phyloP scores from a whole-genome alignment of 1,140 invertebrate genomes.

The Chironomus striatipennis region DNA sequence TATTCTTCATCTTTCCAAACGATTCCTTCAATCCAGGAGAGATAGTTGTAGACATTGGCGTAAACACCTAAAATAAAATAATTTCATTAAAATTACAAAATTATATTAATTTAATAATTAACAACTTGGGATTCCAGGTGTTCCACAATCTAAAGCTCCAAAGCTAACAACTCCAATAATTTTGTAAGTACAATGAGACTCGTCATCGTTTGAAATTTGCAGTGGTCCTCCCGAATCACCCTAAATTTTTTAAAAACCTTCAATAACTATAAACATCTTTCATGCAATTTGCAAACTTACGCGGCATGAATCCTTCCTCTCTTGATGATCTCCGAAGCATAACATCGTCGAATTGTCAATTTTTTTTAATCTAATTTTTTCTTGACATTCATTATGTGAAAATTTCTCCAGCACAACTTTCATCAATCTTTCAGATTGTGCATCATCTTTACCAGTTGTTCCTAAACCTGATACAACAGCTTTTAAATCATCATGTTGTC shows the following conservation, averaged over 20 bases:
- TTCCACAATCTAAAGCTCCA: slow-evolving; percentile 30
- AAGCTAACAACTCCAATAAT: slow-evolving; percentile 34
- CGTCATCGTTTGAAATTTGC: slow-evolving; percentile 31
- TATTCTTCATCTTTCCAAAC: slow-evolving; percentile 33
- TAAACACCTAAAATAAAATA: slow-evolving; percentile 30
- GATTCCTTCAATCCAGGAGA: slow-evolving; percentile 36
- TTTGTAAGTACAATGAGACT: slow-evolving; percentile 32
- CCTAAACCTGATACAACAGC: background rate
- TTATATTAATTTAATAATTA: too few relatives aligned
- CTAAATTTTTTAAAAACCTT: background rate
- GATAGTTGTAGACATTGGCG: slow-evolving; percentile 33
- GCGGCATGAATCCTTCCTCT: background rate
- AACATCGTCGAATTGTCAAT: background rate
- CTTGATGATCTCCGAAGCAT: background rate
- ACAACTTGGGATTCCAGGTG: slow-evolving; percentile 26
- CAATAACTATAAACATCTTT: background rate
- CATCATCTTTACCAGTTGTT: background rate
- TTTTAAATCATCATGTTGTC: background rate
- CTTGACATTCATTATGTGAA: background rate
- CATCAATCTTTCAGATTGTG: background rate
- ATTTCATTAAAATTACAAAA: too few relatives aligned
- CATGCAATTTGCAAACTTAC: background rate
- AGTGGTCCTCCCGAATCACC: slow-evolving; percentile 32
- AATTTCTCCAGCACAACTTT: background rate
- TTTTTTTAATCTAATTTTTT: background rate